phyloP scores from a whole-genome alignment of 2,888 invertebrate genomes.

The Eumacrocentrus americanus region DNA sequence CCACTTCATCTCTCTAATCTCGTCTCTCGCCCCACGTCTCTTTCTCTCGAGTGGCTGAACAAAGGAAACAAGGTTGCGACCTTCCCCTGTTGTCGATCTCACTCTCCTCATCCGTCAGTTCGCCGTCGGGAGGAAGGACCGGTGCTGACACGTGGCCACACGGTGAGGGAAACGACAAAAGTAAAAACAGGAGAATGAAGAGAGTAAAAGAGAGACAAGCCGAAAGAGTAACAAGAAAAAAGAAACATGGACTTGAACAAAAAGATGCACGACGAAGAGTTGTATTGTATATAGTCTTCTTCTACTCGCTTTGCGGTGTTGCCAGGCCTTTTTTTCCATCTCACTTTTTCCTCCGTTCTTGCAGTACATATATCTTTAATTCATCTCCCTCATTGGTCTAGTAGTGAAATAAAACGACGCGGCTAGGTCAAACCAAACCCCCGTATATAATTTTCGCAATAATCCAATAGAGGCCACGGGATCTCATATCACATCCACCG shows the following conservation, averaged over 20 bases:
- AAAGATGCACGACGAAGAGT: slow-evolving; percentile 8
- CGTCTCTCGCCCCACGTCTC: slow-evolving; percentile 14
- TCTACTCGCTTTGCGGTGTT: not conserved
- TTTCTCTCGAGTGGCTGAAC: slow-evolving; percentile 23
- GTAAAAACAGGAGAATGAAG: slow-evolving; percentile 19
- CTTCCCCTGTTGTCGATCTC: slow-evolving; percentile 38
- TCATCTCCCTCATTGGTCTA: not conserved
- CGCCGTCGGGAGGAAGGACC: slow-evolving; percentile 13
- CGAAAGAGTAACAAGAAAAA: slow-evolving; percentile 1
- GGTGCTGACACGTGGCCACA: slow-evolving; percentile 25
- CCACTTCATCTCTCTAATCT: slow-evolving; percentile 25
- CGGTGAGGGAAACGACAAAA: slow-evolving; percentile 9
- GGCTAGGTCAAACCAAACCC: not conserved
- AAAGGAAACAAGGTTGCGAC: slow-evolving; percentile 39
- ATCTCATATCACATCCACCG: no score
- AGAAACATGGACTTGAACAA: slow-evolving; percentile 19
- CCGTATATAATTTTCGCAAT: slow-evolving; percentile 17
- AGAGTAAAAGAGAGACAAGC: slow-evolving; percentile 6
- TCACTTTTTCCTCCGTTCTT: not conserved
- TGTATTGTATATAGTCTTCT: no score
- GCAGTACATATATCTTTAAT: not conserved
- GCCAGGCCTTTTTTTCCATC: slow-evolving; percentile 3
- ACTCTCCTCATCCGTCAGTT: slow-evolving; percentile 23
- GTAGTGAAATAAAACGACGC: not conserved
- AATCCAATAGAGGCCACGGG: not conserved